Evolutionary conservation across 2,797 vertebrate species (phyloP).

Genomic region (Sebastes minor): DNA sequence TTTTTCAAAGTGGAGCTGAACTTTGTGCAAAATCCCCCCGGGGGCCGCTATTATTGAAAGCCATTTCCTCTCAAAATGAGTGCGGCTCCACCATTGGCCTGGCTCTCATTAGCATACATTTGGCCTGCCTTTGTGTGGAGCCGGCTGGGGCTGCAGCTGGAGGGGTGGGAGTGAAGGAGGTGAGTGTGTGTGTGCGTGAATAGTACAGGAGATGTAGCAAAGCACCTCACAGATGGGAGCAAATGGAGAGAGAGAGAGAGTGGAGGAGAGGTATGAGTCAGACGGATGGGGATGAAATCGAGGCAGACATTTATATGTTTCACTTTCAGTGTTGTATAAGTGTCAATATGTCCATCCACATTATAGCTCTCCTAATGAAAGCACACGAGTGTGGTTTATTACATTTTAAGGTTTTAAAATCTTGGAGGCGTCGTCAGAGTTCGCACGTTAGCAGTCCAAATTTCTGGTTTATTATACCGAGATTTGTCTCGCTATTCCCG

Average conservation of each 20-base stretch:
- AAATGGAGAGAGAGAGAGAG: constrained; percentile 30
- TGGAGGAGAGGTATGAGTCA: constrained; percentile 17
- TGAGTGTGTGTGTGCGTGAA: constrained; percentile 22
- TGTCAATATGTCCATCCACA: neutral
- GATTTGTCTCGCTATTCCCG: constrained; percentile 5
- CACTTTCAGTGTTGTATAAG: neutral
- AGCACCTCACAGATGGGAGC: constrained; percentile 61
- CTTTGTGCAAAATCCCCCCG: constrained; percentile 76
- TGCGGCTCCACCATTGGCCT: constrained; percentile 75
- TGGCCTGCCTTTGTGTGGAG: constrained; percentile 76
- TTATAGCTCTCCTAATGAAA: constrained; percentile 1
- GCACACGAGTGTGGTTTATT: neutral
- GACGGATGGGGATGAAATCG: constrained; percentile 20
- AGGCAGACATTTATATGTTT: constrained; percentile 39
- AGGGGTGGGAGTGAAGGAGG: constrained; percentile 58
- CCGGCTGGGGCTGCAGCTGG: constrained; percentile 72
- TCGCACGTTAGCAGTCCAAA: too few species aligned
- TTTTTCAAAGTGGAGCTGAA: constrained; percentile 80
- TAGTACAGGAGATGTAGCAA: constrained; percentile 47
- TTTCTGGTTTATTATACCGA: neutral
- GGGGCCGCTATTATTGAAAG: constrained; percentile 78
- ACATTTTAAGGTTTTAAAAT: neutral
- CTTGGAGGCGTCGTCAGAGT: neutral
- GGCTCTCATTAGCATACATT: constrained; percentile 82
- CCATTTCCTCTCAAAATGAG: constrained; percentile 84